phyloP scores from a whole-genome alignment of 1,140 invertebrate species.

The Anastrepha ludens region DNA sequence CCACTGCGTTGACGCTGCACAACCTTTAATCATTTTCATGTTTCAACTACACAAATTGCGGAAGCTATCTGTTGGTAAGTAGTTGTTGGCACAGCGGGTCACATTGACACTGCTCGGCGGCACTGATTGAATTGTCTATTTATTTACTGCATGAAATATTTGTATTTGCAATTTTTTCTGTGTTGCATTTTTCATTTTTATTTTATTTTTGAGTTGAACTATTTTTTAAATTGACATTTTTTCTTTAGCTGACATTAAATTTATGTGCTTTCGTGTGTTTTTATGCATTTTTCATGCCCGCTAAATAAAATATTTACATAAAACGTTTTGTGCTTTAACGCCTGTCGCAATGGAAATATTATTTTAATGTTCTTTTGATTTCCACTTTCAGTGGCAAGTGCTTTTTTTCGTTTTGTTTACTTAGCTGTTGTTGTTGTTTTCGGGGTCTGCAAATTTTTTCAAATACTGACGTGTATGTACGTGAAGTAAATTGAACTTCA shows the following conservation, averaged over 20 bases:
- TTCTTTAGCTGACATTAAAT: neutral
- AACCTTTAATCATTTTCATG: neutral
- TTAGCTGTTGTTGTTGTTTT: neutral
- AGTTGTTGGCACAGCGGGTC: neutral
- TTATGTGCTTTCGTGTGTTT: neutral
- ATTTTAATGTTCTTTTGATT: conserved; percentile 28
- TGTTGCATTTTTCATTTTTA: neutral
- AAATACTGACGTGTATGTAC: neutral
- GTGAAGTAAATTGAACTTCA: neutral
- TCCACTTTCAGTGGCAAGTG: neutral
- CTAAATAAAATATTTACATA: conserved; percentile 37
- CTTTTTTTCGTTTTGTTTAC: neutral
- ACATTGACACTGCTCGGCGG: neutral
- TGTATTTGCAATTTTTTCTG: neutral
- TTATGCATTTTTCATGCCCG: neutral
- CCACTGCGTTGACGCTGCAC: conserved; percentile 14
- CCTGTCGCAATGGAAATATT: conserved; percentile 10
- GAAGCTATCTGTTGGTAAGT: neutral
- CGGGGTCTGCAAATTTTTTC: neutral
- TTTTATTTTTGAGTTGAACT: neutral
- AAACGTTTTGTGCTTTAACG: conserved; percentile 36
- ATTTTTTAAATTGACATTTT: neutral
- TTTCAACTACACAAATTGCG: conserved; percentile 36
- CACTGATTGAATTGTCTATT: conserved; percentile 40
- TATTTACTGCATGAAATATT: conserved; percentile 10